Evolutionary conservation across 1,140 invertebrate genomes (phyloP).

Genomic region (Drosophila athabasca): DNA sequence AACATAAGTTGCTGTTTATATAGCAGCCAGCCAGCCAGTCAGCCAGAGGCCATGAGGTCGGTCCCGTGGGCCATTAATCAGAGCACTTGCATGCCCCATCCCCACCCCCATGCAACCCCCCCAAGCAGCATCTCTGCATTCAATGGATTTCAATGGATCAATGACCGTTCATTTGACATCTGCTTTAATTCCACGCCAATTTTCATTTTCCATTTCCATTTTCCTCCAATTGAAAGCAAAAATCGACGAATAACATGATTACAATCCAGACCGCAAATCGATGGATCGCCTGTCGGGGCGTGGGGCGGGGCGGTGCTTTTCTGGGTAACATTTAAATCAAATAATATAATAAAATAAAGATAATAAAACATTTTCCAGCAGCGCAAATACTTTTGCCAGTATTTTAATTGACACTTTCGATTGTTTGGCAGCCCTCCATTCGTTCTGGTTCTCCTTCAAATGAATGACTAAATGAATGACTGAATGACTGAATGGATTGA

Average conservation of each 20-base stretch:
- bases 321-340: conserved; percentile 56
- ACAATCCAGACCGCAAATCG: conserved; percentile 55
- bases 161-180: conserved; percentile 64
- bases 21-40: neutral
- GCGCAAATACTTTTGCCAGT: conserved; percentile 47
- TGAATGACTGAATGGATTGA: conserved; percentile 24
- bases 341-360: conserved; percentile 69
- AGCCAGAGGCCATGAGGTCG: conserved; percentile 33
- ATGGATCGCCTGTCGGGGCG: neutral
- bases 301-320: neutral
- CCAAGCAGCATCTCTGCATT: no score
- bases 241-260: conserved; percentile 54
- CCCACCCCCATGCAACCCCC: neutral
- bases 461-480: conserved; percentile 42
- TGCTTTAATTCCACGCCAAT: conserved; percentile 65
- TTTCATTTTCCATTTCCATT: neutral
- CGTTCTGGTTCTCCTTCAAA: conserved; percentile 1
- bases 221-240: conserved; percentile 31
- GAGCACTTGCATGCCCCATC: conserved; percentile 35
- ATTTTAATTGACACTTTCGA: conserved; percentile 78
- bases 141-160: conserved; percentile 45
- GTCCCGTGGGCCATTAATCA: conserved; percentile 56
- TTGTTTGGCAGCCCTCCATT: conserved; percentile 37
- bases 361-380: conserved; percentile 52
- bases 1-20: conserved; percentile 60